These are phyloP conservation scores for Lasioglossum albipes DNA, from an alignment of 1,140 invertebrate genomes.

Conservation along the genomic window DNA sequence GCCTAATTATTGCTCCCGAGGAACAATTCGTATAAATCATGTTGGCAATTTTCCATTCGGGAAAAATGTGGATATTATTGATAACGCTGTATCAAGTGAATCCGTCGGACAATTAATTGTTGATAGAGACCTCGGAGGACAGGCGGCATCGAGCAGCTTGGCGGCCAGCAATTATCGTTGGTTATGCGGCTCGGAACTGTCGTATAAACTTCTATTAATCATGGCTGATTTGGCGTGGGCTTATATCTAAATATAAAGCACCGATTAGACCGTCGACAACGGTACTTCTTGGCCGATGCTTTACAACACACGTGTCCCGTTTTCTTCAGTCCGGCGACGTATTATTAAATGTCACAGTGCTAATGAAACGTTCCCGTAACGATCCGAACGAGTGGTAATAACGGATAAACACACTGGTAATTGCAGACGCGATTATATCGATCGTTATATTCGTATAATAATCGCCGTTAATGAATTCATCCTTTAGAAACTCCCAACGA, in stretches of 20 bases:
- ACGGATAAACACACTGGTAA: background rate
- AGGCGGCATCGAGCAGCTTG: background rate
- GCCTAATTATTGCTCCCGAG: no score
- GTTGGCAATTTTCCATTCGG: background rate
- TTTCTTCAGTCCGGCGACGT: background rate
- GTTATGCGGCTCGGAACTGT: conserved; percentile 3
- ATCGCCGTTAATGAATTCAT: background rate
- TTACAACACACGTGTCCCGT: background rate
- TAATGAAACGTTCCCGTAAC: conserved; percentile 16
- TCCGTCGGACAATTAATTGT: background rate
- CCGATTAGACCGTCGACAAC: conserved; percentile 48
- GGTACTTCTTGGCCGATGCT: conserved; percentile 8
- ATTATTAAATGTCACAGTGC: conserved; percentile 38
- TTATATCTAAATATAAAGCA: conserved; percentile 25
- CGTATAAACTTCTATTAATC: conserved; percentile 47
- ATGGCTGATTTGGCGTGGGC: conserved; percentile 34
- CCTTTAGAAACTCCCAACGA: background rate
- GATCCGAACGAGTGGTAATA: conserved; percentile 19
- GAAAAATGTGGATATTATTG: background rate
- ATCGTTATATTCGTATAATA: background rate
- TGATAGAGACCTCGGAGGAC: background rate
- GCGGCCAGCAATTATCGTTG: conserved; percentile 7
- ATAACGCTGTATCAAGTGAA: background rate
- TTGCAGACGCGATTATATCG: background rate
- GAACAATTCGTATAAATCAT: no score